These are phyloP conservation scores for Epinephelus awoara DNA, from an alignment of 2,797 vertebrate species.

Conservation along the genomic window DNA sequence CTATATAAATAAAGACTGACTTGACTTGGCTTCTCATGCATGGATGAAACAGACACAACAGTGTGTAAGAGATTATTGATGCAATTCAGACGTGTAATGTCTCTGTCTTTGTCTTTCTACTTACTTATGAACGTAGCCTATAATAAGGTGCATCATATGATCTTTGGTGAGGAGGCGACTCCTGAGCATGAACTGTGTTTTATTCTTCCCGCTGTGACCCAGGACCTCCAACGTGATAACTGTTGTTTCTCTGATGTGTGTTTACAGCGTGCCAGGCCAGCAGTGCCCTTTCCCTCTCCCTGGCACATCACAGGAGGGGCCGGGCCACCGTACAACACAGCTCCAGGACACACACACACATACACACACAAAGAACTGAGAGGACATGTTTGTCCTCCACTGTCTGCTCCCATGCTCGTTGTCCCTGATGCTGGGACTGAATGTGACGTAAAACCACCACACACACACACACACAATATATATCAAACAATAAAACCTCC, in stretches of 20 bases:
- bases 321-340: slow-evolving; percentile 5
- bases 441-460: slow-evolving; percentile 36
- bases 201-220: neutral
- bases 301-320: slow-evolving; percentile 37
- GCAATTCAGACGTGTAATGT: neutral
- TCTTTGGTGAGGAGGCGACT: too few species aligned
- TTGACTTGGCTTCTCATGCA: neutral
- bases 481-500: slow-evolving; percentile 1
- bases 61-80: neutral
- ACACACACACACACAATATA: neutral
- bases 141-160: too few species aligned
- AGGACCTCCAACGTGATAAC: neutral
- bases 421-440: slow-evolving; percentile 19
- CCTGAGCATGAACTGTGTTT: neutral
- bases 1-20: too few species aligned
- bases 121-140: neutral
- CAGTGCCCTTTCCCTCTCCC: slow-evolving; percentile 45
- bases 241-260: slow-evolving; percentile 9
- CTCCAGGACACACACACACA: slow-evolving; percentile 32
- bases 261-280: slow-evolving; percentile 36
- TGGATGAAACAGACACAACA: neutral
- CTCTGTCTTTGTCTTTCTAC: neutral
- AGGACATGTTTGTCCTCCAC: slow-evolving; percentile 64
- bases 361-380: slow-evolving; percentile 8
- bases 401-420: slow-evolving; percentile 44